Conservation (phyloP, 2,113 vertebrate species). For the Eurypyga helias region DNA sequence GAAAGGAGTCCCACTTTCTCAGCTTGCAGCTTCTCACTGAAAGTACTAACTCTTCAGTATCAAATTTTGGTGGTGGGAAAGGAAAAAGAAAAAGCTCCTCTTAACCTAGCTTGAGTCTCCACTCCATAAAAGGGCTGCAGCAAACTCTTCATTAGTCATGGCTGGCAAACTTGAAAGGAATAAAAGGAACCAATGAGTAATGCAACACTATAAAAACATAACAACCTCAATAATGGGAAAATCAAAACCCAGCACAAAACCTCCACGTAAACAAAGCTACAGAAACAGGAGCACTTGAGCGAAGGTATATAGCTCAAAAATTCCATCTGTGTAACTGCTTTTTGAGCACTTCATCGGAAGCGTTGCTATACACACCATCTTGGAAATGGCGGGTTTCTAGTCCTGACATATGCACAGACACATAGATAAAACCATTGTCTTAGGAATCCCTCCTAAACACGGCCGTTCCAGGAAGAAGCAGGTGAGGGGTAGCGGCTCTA, state of each 20-base stretch:
- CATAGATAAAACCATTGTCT: neutral
- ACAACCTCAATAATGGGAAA: neutral
- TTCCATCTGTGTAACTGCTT: neutral
- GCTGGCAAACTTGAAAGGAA: neutral
- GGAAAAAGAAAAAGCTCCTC: neutral
- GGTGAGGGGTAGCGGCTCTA: conserved; percentile 19
- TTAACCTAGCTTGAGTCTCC: neutral
- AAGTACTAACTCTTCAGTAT: neutral
- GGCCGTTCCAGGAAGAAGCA: neutral
- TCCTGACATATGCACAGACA: neutral
- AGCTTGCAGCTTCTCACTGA: neutral
- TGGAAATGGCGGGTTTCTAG: neutral
- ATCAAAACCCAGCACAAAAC: neutral
- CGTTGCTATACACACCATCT: neutral
- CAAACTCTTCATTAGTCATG: conserved; percentile 20
- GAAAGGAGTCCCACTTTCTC: neutral
- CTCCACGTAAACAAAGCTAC: neutral
- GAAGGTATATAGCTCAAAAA: neutral
- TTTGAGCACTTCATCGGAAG: neutral
- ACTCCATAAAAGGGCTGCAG: neutral
- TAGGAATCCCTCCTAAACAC: neutral
- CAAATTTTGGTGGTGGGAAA: neutral
- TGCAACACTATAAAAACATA: neutral
- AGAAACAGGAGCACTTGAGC: neutral
- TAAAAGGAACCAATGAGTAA: conserved; percentile 14